These are phyloP conservation scores for Pithecia hirsuta DNA, from an alignment of 2,797 vertebrate genomes.

Conservation along the genomic window DNA sequence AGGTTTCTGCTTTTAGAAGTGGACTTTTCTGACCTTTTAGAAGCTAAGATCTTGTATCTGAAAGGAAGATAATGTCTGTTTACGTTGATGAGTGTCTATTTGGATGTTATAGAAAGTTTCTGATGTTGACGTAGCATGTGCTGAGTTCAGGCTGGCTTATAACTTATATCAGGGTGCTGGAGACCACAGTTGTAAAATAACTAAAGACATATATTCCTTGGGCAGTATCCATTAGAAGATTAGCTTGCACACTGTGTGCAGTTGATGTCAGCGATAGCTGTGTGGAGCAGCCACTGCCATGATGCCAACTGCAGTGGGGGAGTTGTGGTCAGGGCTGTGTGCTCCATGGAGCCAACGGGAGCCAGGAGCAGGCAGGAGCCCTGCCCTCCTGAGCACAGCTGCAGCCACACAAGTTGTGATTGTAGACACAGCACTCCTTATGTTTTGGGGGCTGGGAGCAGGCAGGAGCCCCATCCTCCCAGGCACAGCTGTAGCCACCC, in stretches of 20 bases:
- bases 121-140: slow-evolving; percentile 53
- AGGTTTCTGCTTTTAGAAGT: slow-evolving; percentile 54
- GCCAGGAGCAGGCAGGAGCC: background rate
- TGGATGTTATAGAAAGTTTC: slow-evolving; percentile 50
- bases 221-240: background rate
- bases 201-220: background rate
- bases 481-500: background rate
- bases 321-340: background rate
- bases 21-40: slow-evolving; percentile 66
- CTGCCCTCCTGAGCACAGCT: background rate
- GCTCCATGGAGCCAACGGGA: background rate
- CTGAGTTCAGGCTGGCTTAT: background rate
- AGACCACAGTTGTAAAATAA: background rate
- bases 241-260: background rate
- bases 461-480: background rate
- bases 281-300: background rate
- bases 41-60: slow-evolving; percentile 44
- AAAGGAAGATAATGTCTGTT: slow-evolving; percentile 51
- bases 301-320: background rate
- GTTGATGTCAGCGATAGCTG: background rate
- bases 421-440: background rate
- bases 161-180: background rate
- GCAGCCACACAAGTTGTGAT: background rate
- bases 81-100: slow-evolving; percentile 59
- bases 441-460: background rate